Base-by-base conservation (phyloP, 2,888 invertebrate genomes). In the Lacanobia oleracea region DNA sequence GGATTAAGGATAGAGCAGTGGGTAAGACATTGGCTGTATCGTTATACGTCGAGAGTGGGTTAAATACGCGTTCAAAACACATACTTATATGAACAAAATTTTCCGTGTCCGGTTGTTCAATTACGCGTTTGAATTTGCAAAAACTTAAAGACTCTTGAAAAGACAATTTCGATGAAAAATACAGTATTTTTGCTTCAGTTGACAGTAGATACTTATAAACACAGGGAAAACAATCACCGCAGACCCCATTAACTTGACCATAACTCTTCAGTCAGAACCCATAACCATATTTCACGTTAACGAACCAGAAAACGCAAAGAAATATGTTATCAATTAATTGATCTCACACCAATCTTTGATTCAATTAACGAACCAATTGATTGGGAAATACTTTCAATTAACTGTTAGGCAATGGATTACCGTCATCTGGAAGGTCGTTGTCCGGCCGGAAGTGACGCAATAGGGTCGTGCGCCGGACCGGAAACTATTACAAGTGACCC, bases 361-460 rank as follows among this genome's bases (percentile, higher is more conserved):
- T 63, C 83, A 81, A 82, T 81, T 84, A 86, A 88, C 78, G 79
- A 74, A 60, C 65, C 77, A 82, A 91, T 89, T 86, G 88, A 88
- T 89, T 87, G 87, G 73, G 77, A 84, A 88, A 89, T 88, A 84
- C 87, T 88, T 91, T 88, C 92, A 92, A 92, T 92, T 92, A 92
- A 88, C 90, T 86, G 70, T 71, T 79, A 70, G 72, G 88, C 88
- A 90, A 90, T 89, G 86, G 89, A 89, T 90, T 88, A 89, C 83
- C 81, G 84, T 78, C 88, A 88, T 88, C 84, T 86, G 86, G 86
- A 75, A 81, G 86, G 86, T 77, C 81, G 80, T 85, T 83, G 82
- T 79, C 85, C 84, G 84, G 75, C 86, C 88, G 92, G 91, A 90
- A 88, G 85, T 86, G 88, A 88, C 87, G 92, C 90, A 92, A 93